Percentiles rank a stretch among this genome's conserved stretches.
Evolutionary conservation across 1,140 invertebrate species (phyloP).

Genomic region (Campoletis sonorensis): DNA sequence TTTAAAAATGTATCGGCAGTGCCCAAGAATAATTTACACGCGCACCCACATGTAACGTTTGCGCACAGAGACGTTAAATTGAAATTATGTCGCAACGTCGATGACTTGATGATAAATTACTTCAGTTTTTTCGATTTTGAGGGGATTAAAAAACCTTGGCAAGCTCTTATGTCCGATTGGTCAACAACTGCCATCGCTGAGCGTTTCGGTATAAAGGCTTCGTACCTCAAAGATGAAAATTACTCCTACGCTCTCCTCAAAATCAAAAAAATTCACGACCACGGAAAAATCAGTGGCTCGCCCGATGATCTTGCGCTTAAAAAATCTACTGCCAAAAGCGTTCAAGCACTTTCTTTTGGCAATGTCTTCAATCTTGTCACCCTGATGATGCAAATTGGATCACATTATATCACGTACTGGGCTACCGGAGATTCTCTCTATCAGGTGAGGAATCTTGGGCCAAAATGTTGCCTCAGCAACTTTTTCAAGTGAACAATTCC

Average conservation of each 20-base stretch:
- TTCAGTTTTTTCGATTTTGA: conserved; percentile 90
- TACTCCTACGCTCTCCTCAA: conserved; percentile 89
- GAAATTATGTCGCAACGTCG: conserved; percentile 91
- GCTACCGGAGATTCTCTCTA: conserved; percentile 92
- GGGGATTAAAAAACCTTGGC: conserved; percentile 87
- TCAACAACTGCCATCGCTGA: conserved; percentile 84
- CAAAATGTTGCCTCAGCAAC: no score
- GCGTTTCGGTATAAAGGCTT: conserved; percentile 89
- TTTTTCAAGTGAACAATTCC: no score
- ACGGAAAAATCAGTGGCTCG: conserved; percentile 79
- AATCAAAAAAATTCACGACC: conserved; percentile 84
- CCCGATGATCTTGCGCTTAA: conserved; percentile 79
- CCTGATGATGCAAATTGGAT: conserved; percentile 89
- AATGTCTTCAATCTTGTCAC: conserved; percentile 74
- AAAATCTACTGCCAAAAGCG: conserved; percentile 63
- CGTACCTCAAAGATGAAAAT: conserved; percentile 86
- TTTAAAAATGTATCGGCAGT: conserved; percentile 80
- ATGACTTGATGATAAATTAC: conserved; percentile 86
- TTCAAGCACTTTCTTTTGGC: no score
- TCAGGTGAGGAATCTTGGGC: conserved; percentile 80
- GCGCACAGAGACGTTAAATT: no score
- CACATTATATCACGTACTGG: conserved; percentile 90
- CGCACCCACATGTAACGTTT: no score
- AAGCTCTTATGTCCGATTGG: conserved; percentile 90
- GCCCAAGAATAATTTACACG: no score